Evolutionary conservation across 2,888 invertebrate genomes (phyloP), one percentile per base, ranked within the genome.

Genomic region (Drosophila mercatorum): DNA sequence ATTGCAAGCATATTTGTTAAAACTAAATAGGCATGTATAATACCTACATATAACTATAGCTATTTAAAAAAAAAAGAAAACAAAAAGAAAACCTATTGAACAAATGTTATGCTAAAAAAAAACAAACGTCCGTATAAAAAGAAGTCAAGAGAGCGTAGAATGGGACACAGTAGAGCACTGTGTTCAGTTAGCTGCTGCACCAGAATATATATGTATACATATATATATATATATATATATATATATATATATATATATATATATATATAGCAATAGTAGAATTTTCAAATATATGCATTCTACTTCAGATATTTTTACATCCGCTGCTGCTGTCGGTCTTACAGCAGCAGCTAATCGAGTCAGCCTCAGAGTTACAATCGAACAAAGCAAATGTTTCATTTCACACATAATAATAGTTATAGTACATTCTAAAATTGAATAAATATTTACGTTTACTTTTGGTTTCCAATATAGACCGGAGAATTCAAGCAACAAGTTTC

Each of bases 1-100:
- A 80, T 75, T 77, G 64, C 81, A 68, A 62, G 40, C 47, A 59
- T 73, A 70, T 73, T 74, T 80, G 80, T 78, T 68, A 83, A 71
- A 79, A 69, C 59, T 72, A 68, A 70, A 66, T 76, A 69, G 74
- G 58, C 51, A 58, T 73, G 63, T 59, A 72, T 36, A 56, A 58
- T 36, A 66, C 44, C 59, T 58, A 69, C 63, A 70, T 72, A 63
- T 59, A 68, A 79, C 60, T 70, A 67, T 64, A 79, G 49, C 44
- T 64, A 72, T 72, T 59, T 59, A 67, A 76, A 78, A 76, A 76
- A 78, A 76, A 78, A 40, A 26, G 47, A 36, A 68, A 56, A 47
- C 12, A 49, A 57, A 36, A 40, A 10, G 40, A 44, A 36, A 58
- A 47, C 49, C 14, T 55, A 64, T 76, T 66, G 66, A 77, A 67